Evolutionary conservation across 2,888 invertebrate genomes (phyloP).

Genomic region (Ichneumoninae sp.): DNA sequence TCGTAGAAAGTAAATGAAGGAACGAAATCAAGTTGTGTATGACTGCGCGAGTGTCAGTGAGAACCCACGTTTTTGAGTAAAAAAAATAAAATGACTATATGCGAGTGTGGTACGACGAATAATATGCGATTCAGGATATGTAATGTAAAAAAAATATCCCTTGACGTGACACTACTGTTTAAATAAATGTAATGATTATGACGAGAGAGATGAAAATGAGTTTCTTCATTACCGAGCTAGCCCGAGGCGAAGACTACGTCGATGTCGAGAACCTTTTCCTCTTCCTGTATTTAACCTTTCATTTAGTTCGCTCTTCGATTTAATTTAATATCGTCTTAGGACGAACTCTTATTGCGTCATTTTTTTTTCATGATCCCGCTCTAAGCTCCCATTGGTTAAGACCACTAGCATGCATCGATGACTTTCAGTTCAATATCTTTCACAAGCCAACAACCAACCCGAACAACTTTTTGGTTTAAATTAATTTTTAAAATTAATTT

Average conservation of each 20-base stretch:
- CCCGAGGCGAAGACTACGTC: background rate
- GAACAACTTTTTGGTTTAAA: no score
- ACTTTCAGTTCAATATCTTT: no score
- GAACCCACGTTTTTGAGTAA: conserved; percentile 43
- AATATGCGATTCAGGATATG: conserved; percentile 70
- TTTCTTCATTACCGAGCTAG: background rate
- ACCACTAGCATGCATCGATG: no score
- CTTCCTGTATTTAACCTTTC: background rate
- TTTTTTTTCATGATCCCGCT: background rate
- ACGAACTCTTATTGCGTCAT: background rate
- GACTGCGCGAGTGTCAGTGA: conserved; percentile 34
- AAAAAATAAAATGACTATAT: conserved; percentile 29
- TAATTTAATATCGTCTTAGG: background rate
- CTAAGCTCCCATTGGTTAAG: no score
- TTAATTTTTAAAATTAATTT: background rate
- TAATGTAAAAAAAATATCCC: conserved; percentile 79
- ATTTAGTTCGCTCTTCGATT: background rate
- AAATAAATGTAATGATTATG: conserved; percentile 81
- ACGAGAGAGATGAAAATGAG: conserved; percentile 66
- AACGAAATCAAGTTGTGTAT: conserved; percentile 49
- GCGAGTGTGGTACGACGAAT: conserved; percentile 47
- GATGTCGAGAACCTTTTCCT: background rate
- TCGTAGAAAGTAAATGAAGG: conserved; percentile 72
- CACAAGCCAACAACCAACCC: no score
- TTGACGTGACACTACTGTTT: conserved; percentile 81